These are phyloP conservation scores for Chymomyza caudatula DNA, from an alignment of 2,888 invertebrate genomes.

Conservation along the genomic window DNA sequence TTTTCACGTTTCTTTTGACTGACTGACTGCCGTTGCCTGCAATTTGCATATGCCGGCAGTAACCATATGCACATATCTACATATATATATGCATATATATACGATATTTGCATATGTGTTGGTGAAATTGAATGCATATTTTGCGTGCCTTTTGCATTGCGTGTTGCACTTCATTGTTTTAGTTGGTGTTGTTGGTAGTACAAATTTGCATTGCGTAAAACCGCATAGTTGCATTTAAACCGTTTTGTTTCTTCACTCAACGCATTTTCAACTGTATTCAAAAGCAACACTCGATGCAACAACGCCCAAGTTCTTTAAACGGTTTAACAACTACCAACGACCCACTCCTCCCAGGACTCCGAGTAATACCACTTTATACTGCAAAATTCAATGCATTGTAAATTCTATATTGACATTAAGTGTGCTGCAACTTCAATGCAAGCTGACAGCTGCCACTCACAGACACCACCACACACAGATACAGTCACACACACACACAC, in stretches of 20 bases:
- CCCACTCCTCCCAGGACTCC: not conserved
- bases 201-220: not conserved
- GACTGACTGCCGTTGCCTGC: not conserved
- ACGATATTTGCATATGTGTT: not conserved
- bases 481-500: not conserved
- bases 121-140: slow-evolving; percentile 4
- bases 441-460: slow-evolving; percentile 8
- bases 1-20: slow-evolving; percentile 14
- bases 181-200: not conserved
- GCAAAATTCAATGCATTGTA: not conserved
- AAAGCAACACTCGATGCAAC: not conserved
- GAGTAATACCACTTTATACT: not conserved
- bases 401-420: not conserved
- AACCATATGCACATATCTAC: not conserved
- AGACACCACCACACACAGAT: not conserved
- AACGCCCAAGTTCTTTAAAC: not conserved
- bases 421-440: not conserved
- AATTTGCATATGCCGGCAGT: not conserved
- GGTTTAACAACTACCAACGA: not conserved
- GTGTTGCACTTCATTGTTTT: not conserved
- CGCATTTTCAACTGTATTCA: not conserved
- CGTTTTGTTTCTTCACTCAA: not conserved
- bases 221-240: not conserved
- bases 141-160: not conserved
- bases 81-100: not conserved